Evolutionary conservation across 2,888 invertebrate genomes (phyloP).

Genomic region (Orthosia gothica): DNA sequence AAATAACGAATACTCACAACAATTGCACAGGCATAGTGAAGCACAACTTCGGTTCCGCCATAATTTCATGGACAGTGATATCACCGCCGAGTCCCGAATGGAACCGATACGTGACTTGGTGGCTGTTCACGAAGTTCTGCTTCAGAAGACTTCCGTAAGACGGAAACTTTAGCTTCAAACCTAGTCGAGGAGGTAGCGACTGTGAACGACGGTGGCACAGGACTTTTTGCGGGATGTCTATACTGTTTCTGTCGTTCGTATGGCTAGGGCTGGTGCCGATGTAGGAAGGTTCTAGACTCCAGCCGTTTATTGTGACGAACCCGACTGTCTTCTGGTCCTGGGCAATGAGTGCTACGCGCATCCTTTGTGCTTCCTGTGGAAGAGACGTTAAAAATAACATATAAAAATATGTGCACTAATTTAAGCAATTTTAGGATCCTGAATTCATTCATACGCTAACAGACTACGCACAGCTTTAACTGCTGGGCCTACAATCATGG

Average conservation of each 20-base stretch:
- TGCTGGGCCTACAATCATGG: neutral
- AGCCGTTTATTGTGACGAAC: slow-evolving; percentile 96
- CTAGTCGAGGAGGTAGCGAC: slow-evolving; percentile 96
- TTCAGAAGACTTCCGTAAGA: slow-evolving; percentile 94
- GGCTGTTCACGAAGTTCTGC: slow-evolving; percentile 94
- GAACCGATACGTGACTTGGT: slow-evolving; percentile 95
- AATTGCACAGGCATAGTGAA: slow-evolving; percentile 97
- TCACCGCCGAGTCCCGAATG: slow-evolving; percentile 98
- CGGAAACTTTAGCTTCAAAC: slow-evolving; percentile 95
- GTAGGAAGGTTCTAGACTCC: slow-evolving; percentile 96
- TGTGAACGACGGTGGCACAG: slow-evolving; percentile 93
- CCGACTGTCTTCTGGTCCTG: slow-evolving; percentile 94
- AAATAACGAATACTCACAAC: slow-evolving; percentile 92
- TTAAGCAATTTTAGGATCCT: no score
- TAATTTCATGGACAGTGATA: slow-evolving; percentile 97
- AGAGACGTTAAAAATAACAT: neutral
- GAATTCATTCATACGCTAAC: no score
- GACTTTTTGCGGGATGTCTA: slow-evolving; percentile 85
- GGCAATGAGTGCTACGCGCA: slow-evolving; percentile 92
- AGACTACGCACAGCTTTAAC: neutral
- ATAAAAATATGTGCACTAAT: neutral
- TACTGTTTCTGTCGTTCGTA: slow-evolving; percentile 86
- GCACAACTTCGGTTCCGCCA: slow-evolving; percentile 97
- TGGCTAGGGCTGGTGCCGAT: slow-evolving; percentile 94
- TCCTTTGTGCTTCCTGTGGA: slow-evolving; percentile 88